Base-by-base conservation (phyloP, 2,888 invertebrate genomes). In the Pachliopta kotzebuea region DNA sequence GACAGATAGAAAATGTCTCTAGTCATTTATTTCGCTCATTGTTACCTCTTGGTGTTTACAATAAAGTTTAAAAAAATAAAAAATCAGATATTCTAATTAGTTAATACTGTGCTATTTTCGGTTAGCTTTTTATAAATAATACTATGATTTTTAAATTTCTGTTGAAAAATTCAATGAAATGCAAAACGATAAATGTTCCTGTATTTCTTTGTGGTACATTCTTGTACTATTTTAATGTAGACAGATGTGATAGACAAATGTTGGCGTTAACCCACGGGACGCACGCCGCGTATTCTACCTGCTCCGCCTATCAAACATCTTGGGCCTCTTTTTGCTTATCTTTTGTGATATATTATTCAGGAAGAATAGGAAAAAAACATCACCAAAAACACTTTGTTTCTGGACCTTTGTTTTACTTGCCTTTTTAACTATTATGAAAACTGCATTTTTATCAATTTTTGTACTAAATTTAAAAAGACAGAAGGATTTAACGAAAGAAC, bases 321-420 rank as follows among this genome's bases (percentile, higher is more conserved):
- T 76, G 74, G 75, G 77, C 80, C 80, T 82, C 78, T 80, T 79
- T 78, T 78, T 75, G 78, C 79, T 85, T 84, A 84, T 84, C 84
- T 84, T 73, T 72, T 72, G 74, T 76, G 80, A 81, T 83, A 79
- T 75, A 78, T 82, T 81, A 79, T 78, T 78, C 75, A 72, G 70
- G 74, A 75, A 77, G 79, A 82, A 82, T 77, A 79, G 72, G 72
- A 71, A 77, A 74, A 70, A 74, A 71, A 71, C 73, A 71, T 73
- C 72, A 69, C 71, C 70, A 71, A 56, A 65, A 37, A 37, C 37
- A 37, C 37, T 37, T 37, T 14, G 37, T 37, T 37, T 37, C 14
- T 37, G 37, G 37, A 37, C 37, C 14, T 37, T 37, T 14, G 37
- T 37, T 37, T 37, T 37, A 37, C 14, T 14, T 37, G 14, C 14